Conservation (phyloP, 2,888 invertebrate genomes). For the Clitarchus hookeri region DNA sequence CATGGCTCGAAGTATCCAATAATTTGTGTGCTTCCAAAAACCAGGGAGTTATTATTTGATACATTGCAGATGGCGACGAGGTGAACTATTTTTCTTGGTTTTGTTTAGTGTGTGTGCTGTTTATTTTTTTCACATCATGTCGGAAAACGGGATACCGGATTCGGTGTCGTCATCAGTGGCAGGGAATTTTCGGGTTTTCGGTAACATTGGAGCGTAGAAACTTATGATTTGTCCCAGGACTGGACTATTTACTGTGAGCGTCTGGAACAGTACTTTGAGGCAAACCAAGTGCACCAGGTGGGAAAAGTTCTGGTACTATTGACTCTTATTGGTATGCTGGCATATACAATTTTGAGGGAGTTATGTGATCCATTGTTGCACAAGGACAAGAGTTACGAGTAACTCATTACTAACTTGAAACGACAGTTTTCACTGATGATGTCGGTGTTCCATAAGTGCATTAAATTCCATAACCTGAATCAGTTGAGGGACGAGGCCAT, state of each 20-base stretch:
- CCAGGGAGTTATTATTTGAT: too few relatives aligned
- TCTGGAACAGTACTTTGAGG: neutral
- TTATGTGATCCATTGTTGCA: neutral
- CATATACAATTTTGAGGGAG: neutral
- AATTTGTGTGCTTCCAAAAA: too few relatives aligned
- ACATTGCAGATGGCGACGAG: too few relatives aligned
- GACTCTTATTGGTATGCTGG: neutral
- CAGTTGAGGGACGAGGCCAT: neutral
- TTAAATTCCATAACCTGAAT: neutral
- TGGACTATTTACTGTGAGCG: neutral
- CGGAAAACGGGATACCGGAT: too few relatives aligned
- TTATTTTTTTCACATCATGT: too few relatives aligned
- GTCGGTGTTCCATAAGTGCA: neutral
- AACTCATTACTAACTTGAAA: neutral
- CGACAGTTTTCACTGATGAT: neutral
- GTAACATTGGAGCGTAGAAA: neutral
- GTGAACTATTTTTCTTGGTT: too few relatives aligned
- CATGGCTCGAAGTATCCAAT: too few relatives aligned
- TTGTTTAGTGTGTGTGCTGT: too few relatives aligned
- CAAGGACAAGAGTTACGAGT: neutral
- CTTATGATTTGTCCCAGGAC: neutral
- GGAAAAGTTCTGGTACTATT: neutral
- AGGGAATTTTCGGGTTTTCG: too few relatives aligned
- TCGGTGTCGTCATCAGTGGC: too few relatives aligned
- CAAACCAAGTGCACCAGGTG: neutral